phyloP scores from a whole-genome alignment of 2,888 invertebrate species.

The Drosophila rubida region DNA sequence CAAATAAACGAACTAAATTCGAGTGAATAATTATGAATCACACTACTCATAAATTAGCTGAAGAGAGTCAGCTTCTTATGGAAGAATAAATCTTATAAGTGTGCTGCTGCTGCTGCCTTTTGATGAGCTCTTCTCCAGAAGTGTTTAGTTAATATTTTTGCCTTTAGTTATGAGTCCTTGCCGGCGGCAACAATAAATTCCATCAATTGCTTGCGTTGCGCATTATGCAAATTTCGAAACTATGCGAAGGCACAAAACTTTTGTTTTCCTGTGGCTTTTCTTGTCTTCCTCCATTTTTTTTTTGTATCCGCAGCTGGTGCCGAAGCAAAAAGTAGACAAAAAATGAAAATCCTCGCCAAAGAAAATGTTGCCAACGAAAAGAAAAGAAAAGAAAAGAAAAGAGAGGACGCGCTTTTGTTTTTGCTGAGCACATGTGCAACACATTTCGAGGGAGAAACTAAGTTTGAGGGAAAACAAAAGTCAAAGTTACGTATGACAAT shows the following conservation, averaged over 20 bases:
- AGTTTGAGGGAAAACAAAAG: neutral
- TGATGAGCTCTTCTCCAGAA: neutral
- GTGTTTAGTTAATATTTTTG: neutral
- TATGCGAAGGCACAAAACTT: conserved; percentile 44
- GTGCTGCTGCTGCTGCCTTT: neutral
- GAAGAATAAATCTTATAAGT: neutral
- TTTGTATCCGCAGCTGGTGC: conserved; percentile 43
- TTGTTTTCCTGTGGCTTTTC: conserved; percentile 13
- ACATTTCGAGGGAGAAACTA: conserved; percentile 17
- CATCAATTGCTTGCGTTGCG: conserved; percentile 56
- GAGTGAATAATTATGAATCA: neutral
- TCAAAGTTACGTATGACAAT: conserved; percentile 45
- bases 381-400: conserved; percentile 30
- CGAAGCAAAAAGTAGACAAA: conserved; percentile 31
- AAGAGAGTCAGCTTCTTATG: neutral
- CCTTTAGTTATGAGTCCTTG: conserved; percentile 9
- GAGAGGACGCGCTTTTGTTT: conserved; percentile 38
- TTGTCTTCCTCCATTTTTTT: neutral
- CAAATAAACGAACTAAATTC: neutral
- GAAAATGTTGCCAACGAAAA: conserved; percentile 43
- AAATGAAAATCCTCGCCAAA: conserved; percentile 52
- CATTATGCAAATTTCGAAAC: conserved; percentile 73
- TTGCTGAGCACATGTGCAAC: conserved; percentile 30
- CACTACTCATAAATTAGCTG: neutral
- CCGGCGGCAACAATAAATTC: conserved; percentile 17